Conservation (phyloP, 2,113 vertebrate species). For the Aspidoscelis tigris region DNA sequence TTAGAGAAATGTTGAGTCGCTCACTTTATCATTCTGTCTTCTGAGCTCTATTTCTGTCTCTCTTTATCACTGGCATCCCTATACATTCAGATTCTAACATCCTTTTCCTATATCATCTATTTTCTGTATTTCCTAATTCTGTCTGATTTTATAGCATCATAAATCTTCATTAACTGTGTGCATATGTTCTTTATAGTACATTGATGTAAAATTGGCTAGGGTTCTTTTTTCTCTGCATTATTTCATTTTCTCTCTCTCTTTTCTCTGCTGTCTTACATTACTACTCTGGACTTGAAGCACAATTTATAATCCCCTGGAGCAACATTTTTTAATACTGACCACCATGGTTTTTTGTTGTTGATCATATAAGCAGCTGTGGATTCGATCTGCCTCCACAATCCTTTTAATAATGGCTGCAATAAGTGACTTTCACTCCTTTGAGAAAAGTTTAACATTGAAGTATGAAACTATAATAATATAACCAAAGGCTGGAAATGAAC, state of each 20-base stretch:
- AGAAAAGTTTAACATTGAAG: background rate
- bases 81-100: constrained; percentile 5
- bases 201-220: constrained; percentile 9
- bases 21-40: constrained; percentile 28
- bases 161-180: constrained; percentile 31
- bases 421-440: background rate
- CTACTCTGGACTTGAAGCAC: constrained; percentile 8
- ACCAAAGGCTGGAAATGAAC: background rate
- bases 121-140: background rate
- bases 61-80: background rate
- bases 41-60: background rate
- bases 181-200: background rate
- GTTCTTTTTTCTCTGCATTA: background rate
- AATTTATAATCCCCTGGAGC: constrained; percentile 21
- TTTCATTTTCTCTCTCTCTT: background rate
- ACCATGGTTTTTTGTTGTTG: background rate
- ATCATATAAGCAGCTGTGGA: no score
- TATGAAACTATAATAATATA: background rate
- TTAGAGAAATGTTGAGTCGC: background rate
- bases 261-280: constrained; percentile 7
- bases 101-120: background rate
- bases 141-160: constrained; percentile 24
- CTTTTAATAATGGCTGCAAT: background rate
- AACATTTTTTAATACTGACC: constrained; percentile 23
- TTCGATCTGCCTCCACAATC: background rate